Conservation (phyloP, 2,113 vertebrate genomes). For the Leptobrachium ailaonicum region DNA sequence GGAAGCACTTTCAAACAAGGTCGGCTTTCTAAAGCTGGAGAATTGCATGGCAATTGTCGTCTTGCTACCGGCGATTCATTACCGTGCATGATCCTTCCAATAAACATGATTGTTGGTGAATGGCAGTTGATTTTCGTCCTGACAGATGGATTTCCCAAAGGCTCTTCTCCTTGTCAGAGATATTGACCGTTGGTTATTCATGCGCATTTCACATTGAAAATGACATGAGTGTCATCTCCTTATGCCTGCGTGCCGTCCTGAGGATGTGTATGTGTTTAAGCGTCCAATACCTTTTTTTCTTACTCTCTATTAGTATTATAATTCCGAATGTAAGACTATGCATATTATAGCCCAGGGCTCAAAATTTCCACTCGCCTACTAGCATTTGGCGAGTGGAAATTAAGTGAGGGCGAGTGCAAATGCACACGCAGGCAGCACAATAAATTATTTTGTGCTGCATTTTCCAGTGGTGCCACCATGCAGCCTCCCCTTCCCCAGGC, state of each 20-base stretch:
- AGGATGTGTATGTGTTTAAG: too few relatives aligned
- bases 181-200: conserved; percentile 33
- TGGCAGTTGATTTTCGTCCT: conserved; percentile 39
- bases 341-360: too few relatives aligned
- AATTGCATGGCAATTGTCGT: background rate
- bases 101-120: conserved; percentile 19
- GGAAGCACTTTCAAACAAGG: background rate
- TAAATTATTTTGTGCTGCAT: too few relatives aligned
- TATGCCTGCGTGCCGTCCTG: background rate
- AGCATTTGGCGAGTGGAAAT: too few relatives aligned
- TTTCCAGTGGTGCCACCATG: too few relatives aligned
- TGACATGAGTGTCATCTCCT: conserved; percentile 29
- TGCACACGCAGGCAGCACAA: too few relatives aligned
- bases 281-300: too few relatives aligned
- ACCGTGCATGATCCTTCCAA: conserved; percentile 3
- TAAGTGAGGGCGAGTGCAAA: too few relatives aligned
- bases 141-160: conserved; percentile 32
- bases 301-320: too few relatives aligned
- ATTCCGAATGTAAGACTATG: too few relatives aligned
- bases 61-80: conserved; percentile 9
- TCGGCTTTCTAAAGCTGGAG: background rate
- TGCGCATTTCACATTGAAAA: conserved; percentile 31
- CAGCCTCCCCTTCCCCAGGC: too few relatives aligned
- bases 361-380: too few relatives aligned
- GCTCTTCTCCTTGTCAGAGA: conserved; percentile 30